A percentile compares a stretch with the other conserved stretches of the same genome.
Evolutionary conservation across 2,888 invertebrate species (phyloP).

Genomic region (Brenthis daphne): DNA sequence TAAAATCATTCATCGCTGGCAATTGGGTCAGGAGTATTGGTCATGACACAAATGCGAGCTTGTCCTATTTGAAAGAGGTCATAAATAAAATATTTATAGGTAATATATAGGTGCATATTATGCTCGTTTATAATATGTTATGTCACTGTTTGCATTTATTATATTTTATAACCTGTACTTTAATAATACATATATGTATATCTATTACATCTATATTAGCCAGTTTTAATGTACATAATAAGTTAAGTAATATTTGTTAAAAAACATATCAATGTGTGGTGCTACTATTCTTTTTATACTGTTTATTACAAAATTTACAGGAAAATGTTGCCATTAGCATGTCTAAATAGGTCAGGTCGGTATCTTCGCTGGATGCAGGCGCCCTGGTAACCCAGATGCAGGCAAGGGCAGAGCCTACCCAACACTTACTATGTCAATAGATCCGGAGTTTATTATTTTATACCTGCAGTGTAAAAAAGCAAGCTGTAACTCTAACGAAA

Average conservation of each 20-base stretch:
- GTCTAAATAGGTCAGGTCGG: constrained; percentile 69
- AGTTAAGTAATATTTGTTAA: too few relatives aligned
- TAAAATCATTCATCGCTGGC: constrained; percentile 29
- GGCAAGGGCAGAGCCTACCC: constrained; percentile 55
- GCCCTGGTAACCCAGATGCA: constrained; percentile 69
- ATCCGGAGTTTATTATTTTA: constrained; percentile 40
- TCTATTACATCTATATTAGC: too few relatives aligned
- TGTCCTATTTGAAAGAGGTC: constrained; percentile 22
- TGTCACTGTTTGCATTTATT: too few relatives aligned
- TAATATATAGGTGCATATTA: too few relatives aligned
- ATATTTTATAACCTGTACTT: too few relatives aligned
- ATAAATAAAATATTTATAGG: not conserved
- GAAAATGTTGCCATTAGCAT: constrained; percentile 46
- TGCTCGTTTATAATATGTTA: too few relatives aligned
- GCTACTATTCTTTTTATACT: too few relatives aligned
- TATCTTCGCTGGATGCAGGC: constrained; percentile 63
- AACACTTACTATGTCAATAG: constrained; percentile 34
- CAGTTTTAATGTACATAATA: too few relatives aligned
- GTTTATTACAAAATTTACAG: too few relatives aligned
- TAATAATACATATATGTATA: too few relatives aligned
- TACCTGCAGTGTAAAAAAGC: not conserved
- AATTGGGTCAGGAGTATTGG: constrained; percentile 32
- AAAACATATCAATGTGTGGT: too few relatives aligned
- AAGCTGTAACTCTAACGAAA: not conserved
- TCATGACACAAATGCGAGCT: constrained; percentile 30